Percentiles rank a stretch among this genome's conserved stretches.
phyloP scores from a whole-genome alignment of 1,140 invertebrate genomes.

The Acarapis woodi region DNA sequence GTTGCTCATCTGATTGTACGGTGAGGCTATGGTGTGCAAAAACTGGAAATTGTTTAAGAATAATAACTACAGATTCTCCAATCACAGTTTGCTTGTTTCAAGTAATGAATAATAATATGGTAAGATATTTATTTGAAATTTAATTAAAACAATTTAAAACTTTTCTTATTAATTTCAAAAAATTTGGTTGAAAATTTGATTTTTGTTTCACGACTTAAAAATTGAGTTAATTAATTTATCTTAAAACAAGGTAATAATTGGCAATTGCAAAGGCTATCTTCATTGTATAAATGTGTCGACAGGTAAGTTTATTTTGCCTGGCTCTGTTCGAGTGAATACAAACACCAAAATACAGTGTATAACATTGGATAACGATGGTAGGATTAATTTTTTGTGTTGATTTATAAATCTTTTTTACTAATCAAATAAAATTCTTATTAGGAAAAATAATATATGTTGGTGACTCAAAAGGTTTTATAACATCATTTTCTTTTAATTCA shows the following conservation, averaged over 20 bases:
- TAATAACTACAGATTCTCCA: conserved; percentile 28
- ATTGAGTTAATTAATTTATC: too few relatives aligned
- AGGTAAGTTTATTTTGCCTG: conserved; percentile 32
- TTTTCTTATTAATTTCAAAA: too few relatives aligned
- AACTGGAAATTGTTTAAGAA: conserved; percentile 29
- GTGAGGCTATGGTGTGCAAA: conserved; percentile 39
- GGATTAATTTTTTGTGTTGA: too few relatives aligned
- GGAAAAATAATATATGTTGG: conserved; percentile 20
- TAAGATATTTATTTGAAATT: too few relatives aligned
- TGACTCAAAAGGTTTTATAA: conserved; percentile 19
- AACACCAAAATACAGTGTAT: conserved; percentile 1
- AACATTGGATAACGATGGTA: conserved; percentile 18
- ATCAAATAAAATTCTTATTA: too few relatives aligned
- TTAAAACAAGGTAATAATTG: too few relatives aligned
- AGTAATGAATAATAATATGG: conserved; percentile 60
- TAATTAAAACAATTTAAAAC: too few relatives aligned
- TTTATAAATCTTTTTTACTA: too few relatives aligned
- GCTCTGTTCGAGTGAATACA: conserved; percentile 2
- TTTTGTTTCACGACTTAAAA: too few relatives aligned
- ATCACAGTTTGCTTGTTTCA: conserved; percentile 47
- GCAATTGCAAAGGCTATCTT: conserved; percentile 40
- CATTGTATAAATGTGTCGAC: conserved; percentile 57
- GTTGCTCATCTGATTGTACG: conserved; percentile 39
- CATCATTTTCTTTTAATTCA: conserved; percentile 18
- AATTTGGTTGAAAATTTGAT: too few relatives aligned